A percentile compares a stretch with the other conserved stretches of the same genome.
These are phyloP conservation scores for Eulacestoma nigropectus DNA, from an alignment of 2,113 vertebrate genomes.

Conservation along the genomic window DNA sequence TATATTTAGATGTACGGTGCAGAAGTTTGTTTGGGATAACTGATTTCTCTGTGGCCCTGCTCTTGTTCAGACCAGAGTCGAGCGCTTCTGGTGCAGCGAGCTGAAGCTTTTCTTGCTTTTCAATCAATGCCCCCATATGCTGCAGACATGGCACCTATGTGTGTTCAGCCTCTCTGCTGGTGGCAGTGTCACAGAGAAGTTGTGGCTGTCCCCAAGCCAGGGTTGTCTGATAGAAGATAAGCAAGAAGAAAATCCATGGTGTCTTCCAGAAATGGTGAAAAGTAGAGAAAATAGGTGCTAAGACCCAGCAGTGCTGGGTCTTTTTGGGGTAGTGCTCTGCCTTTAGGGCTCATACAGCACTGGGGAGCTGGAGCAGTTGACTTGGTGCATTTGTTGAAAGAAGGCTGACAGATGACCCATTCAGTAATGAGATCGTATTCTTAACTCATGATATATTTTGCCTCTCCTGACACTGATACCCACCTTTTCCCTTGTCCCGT, in stretches of 20 bases:
- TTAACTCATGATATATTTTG: neutral
- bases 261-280: neutral
- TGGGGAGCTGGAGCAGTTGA: neutral
- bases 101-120: neutral
- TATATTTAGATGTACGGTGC: neutral
- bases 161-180: neutral
- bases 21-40: neutral
- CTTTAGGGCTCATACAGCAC: accelerated
- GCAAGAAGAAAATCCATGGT: neutral
- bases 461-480: neutral
- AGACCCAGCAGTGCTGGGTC: neutral
- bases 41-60: neutral
- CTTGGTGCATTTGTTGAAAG: neutral
- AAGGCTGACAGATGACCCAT: neutral
- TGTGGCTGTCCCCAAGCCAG: neutral
- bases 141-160: neutral
- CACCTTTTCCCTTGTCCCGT: neutral
- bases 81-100: neutral
- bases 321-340: neutral
- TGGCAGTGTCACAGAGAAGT: neutral
- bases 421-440: neutral
- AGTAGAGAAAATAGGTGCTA: neutral
- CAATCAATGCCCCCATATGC: neutral
- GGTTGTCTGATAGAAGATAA: neutral
- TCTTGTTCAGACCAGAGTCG: neutral